Base-by-base conservation (phyloP, 2,888 invertebrate genomes). In the Parapristionchus giblindavisi region DNA sequence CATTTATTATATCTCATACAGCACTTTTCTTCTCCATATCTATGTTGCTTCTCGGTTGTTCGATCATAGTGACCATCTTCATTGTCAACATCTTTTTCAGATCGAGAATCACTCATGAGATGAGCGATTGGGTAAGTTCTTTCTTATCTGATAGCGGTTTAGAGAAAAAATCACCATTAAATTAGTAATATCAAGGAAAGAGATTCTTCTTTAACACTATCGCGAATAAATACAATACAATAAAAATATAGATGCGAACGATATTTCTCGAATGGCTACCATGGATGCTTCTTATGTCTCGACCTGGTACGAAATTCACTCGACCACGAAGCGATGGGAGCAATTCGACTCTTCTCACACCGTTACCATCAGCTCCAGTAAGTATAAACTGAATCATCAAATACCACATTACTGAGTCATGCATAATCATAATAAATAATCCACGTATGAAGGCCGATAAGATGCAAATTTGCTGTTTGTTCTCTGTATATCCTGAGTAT, bases 231-330 rank as follows among this genome's bases (percentile, higher is more conserved):
- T 8, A 43, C 43, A 43, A 43, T 17, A 43, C 43, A 43, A 43
- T 43, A 61, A 17, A n/a, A n/a, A n/a, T 48, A 21, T 38, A 27
- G 38, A 61, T 61, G 27, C 11, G 38, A 17, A 17, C 17, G 21
- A 92, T 97, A 89, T 94, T 99, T 91, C 92, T 98, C 88, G 94
- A 94, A 90, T 98, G 97, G 96, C 91, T 99, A 90, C 98, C 99
- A 85, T 96, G 95, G 92, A 90, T 97, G 87, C 92, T 98, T 89
- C 92, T 96, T 88, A 98, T 99, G 97, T 93, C 93, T 87, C 92
- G 97, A 87, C 98, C 97, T 58, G 96, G 95, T 71, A 94, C 94
- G 91, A 94, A 95, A 90, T 94, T 95, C 87, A 54, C 71, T n/a
- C 63, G 76, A 66, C 61, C 78, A 56, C 27, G 32, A 14, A 51